These are phyloP conservation scores for Coptodon bakossiorum DNA, from an alignment of 2,113 vertebrate species.

Conservation along the genomic window DNA sequence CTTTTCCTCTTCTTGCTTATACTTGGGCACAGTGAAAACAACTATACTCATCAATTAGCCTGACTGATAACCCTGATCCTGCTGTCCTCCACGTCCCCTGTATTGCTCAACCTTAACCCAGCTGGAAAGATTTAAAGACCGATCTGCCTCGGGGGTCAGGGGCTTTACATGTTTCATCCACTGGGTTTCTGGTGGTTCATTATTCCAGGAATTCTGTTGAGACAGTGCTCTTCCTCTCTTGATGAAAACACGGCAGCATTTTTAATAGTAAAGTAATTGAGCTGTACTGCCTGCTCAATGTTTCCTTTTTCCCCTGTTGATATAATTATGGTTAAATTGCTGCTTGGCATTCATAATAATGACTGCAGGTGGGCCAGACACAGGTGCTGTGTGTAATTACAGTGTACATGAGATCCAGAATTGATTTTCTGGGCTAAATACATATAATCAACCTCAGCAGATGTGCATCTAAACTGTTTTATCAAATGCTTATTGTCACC, in stretches of 20 bases:
- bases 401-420: constrained; percentile 37
- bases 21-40: constrained; percentile 57
- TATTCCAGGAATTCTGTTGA: constrained; percentile 11
- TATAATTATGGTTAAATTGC: constrained; percentile 55
- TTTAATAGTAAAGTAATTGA: constrained; percentile 27
- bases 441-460: constrained; percentile 48
- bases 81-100: constrained; percentile 51
- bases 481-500: constrained; percentile 36
- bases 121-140: constrained; percentile 23
- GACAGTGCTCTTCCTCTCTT: not conserved
- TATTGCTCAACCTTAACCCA: constrained; percentile 59
- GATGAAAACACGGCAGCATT: not conserved
- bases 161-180: not conserved
- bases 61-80: constrained; percentile 54
- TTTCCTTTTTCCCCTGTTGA: constrained; percentile 35
- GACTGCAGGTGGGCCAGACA: constrained; percentile 52
- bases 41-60: constrained; percentile 60
- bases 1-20: constrained; percentile 56
- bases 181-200: not conserved
- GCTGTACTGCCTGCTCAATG: constrained; percentile 9
- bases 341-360: constrained; percentile 38
- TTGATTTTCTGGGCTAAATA: constrained; percentile 52
- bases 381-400: constrained; percentile 57
- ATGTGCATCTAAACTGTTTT: constrained; percentile 29
- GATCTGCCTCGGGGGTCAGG: not conserved